phyloP scores from a whole-genome alignment of 2,888 invertebrate species.

The Creontiades dilutus region DNA sequence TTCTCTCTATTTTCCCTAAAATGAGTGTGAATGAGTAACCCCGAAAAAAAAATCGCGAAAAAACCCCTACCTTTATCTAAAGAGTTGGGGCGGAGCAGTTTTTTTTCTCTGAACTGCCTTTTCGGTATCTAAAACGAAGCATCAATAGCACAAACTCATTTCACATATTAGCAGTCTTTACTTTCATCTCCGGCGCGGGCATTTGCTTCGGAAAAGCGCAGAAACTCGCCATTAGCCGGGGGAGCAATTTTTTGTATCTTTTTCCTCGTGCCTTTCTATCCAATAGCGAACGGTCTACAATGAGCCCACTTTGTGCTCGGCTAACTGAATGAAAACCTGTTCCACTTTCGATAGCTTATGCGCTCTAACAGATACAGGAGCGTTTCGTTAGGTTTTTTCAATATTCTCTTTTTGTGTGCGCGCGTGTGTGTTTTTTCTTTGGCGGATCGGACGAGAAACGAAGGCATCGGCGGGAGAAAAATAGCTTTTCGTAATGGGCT shows the following conservation, averaged over 20 bases:
- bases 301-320: slow-evolving; percentile 19
- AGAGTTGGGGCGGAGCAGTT: background rate
- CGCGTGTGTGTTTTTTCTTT: background rate
- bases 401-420: slow-evolving; percentile 30
- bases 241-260: background rate
- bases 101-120: slow-evolving; percentile 21
- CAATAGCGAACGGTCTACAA: background rate
- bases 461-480: slow-evolving; percentile 22
- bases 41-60: background rate
- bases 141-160: slow-evolving; percentile 65
- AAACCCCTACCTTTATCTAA: background rate
- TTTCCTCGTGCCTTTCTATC: background rate
- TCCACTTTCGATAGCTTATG: slow-evolving; percentile 27
- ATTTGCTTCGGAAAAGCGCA: slow-evolving; percentile 9
- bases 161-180: slow-evolving; percentile 65
- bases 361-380: slow-evolving; percentile 17
- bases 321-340: slow-evolving; percentile 35
- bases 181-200: slow-evolving; percentile 56
- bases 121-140: slow-evolving; percentile 51
- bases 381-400: slow-evolving; percentile 31
- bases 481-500: background rate
- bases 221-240: slow-evolving; percentile 32
- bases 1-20: slow-evolving; percentile 50
- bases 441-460: slow-evolving; percentile 8
- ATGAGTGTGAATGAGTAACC: slow-evolving; percentile 41